Evolutionary conservation across 2,888 invertebrate species (phyloP).

Genomic region (Leucophenga maculata): DNA sequence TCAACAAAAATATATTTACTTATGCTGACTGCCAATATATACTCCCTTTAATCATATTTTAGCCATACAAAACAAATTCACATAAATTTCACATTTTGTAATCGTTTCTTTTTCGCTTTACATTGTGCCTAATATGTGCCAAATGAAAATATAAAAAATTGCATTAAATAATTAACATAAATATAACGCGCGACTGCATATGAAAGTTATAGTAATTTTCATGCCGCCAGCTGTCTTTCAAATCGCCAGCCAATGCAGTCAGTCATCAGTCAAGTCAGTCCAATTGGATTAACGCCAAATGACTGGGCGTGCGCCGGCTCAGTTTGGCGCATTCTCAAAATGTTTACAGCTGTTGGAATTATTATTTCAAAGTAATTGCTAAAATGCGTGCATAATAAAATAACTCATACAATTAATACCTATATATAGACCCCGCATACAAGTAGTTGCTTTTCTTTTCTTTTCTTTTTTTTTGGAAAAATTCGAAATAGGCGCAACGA

Average conservation of each 20-base stretch:
- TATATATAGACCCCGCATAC: no score
- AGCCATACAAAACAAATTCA: not conserved
- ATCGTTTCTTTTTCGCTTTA: conserved; percentile 2
- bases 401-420: not conserved
- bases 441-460: not conserved
- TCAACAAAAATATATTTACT: no score
- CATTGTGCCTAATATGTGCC: conserved; percentile 15
- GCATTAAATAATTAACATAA: conserved; percentile 55
- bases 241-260: no score
- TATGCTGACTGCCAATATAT: no score
- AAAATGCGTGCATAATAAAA: not conserved
- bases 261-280: no score
- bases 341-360: not conserved
- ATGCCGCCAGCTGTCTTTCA: not conserved
- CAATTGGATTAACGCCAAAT: not conserved
- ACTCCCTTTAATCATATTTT: not conserved
- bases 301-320: not conserved
- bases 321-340: conserved; percentile 3
- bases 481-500: not conserved
- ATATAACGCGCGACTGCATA: conserved; percentile 61
- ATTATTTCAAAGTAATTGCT: not conserved
- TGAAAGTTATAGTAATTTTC: conserved; percentile 45
- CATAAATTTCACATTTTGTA: conserved; percentile 1
- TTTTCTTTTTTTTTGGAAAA: no score
- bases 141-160: conserved; percentile 7